Evolutionary conservation across 2,113 vertebrate genomes (phyloP), one percentile per base, ranked within the genome.

Genomic region (Scortum barcoo): DNA sequence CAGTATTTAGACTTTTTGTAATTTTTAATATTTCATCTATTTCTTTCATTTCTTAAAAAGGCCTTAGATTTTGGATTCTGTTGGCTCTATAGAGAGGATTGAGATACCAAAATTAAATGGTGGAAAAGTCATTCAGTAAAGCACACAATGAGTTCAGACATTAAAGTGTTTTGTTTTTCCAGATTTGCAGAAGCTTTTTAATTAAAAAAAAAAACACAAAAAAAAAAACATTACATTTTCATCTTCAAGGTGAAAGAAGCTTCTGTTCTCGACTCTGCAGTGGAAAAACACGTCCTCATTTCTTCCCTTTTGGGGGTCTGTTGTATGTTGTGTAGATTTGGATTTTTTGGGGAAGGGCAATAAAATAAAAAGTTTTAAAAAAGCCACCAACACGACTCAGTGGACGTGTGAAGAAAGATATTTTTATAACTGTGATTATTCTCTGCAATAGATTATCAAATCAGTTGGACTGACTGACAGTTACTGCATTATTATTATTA

Each of bases 371-470:
- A 53, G 53, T 70, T 78, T 71, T 36, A 44, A 77, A 62, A 56
- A 65, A 74, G 26, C 42, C 38, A 63, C 10, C n/a, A 63, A 72
- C 66, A 28, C 12, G 16, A 51, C 26, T 69, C n/a, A 26, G 40
- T 58, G 26, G 50, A 74, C 42, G 26, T 24, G 44, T 48, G 20
- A 66, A 68, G 61, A 87, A 63, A 78, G 46, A 78, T 89, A 89
- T 91, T 91, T 91, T 91, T 89, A 72, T 89, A 89, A 79, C 77
- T 83, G 62, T 80, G 62, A 80, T 78, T 77, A 78, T 87, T 84
- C 78, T 88, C 84, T 81, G 87, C 73, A 83, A 85, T 88, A 83
- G 69, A 78, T 61, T 85, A 65, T 82, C 81, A 86, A 63, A 80
- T 79, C 61, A 72, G 56, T 60, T 48, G 53, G 84, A 72, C 67